A percentile compares a stretch with the other conserved stretches of the same genome.
Conservation (phyloP, 2,888 invertebrate genomes). For the Apotomis capreana region DNA sequence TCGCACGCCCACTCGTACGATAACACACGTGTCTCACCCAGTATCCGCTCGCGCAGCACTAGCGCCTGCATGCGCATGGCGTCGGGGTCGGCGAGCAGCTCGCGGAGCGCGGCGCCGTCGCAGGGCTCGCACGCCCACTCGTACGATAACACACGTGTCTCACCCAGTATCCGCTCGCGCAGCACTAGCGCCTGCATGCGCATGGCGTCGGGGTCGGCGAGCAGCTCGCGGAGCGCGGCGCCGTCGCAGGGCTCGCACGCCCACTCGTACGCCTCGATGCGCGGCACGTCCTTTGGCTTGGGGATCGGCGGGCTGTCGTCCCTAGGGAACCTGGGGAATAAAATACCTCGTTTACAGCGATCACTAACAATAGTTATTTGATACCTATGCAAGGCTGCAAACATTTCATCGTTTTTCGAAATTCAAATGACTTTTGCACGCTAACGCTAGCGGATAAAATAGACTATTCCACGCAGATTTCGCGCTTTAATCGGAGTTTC, state of each 20-base stretch:
- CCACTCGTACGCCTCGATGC: conserved; percentile 94
- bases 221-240: conserved; percentile 91
- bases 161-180: conserved; percentile 92
- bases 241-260: conserved; percentile 91
- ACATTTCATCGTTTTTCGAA: too few relatives aligned
- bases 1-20: conserved; percentile 94
- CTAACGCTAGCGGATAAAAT: too few relatives aligned
- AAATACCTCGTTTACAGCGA: too few relatives aligned
- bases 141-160: conserved; percentile 81
- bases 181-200: conserved; percentile 97
- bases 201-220: conserved; percentile 97
- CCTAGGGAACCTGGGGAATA: conserved; percentile 77
- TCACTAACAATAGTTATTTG: too few relatives aligned
- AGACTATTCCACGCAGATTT: too few relatives aligned
- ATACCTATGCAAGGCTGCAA: too few relatives aligned
- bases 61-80: conserved; percentile 98
- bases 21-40: conserved; percentile 71
- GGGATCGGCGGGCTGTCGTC: conserved; percentile 87
- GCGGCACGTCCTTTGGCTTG: conserved; percentile 87
- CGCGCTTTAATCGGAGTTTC: too few relatives aligned
- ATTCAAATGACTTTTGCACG: too few relatives aligned
- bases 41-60: conserved; percentile 94
- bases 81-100: conserved; percentile 95
- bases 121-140: conserved; percentile 93
- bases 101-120: conserved; percentile 90